phyloP scores from a whole-genome alignment of 2,888 invertebrate species.

The Idaea straminata region DNA sequence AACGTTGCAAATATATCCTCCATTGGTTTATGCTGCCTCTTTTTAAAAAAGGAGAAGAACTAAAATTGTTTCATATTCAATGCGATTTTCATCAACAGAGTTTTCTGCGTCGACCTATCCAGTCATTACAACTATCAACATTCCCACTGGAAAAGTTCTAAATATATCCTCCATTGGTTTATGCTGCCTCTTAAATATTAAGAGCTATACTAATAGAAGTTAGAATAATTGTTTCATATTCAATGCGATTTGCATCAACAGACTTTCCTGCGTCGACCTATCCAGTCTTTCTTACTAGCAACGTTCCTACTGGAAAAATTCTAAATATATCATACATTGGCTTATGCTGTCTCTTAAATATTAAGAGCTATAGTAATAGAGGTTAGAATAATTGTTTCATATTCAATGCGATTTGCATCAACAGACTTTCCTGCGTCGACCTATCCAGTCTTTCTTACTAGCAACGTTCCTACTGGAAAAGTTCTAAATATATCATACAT shows the following conservation, averaged over 20 bases:
- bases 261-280: too few species aligned
- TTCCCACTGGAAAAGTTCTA: background rate
- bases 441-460: background rate
- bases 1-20: too few species aligned
- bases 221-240: too few species aligned
- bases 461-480: background rate
- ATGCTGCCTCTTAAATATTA: background rate
- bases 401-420: background rate
- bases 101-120: too few species aligned
- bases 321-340: background rate
- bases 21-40: too few species aligned
- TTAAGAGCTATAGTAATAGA: too few species aligned
- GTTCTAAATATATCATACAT: background rate
- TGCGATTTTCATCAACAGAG: background rate
- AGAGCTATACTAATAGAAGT: too few species aligned
- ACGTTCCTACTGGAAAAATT: background rate
- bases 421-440: too few species aligned
- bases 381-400: too few species aligned
- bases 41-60: too few species aligned
- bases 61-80: too few species aligned
- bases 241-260: background rate
- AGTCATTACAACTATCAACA: background rate
- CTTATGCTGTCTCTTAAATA: background rate
- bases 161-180: background rate
- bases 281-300: background rate